Evolutionary conservation across 2,888 invertebrate species (phyloP).

Genomic region (Notodromas monacha): DNA sequence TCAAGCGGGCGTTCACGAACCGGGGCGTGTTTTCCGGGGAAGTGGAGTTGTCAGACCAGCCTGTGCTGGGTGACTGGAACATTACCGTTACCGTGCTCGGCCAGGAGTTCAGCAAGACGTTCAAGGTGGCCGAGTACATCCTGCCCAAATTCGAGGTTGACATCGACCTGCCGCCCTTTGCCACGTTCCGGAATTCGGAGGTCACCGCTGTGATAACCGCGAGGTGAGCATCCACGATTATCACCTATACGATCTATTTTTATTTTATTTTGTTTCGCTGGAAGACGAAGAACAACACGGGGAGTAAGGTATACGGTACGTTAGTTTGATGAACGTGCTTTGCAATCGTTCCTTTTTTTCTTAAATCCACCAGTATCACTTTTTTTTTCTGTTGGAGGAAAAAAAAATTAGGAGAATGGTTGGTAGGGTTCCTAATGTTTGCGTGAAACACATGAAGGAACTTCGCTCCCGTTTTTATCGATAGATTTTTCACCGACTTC

Average conservation of each 20-base stretch:
- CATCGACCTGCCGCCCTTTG: conserved; percentile 44
- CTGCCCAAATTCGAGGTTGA: conserved; percentile 70
- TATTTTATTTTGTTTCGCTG: conserved; percentile 6
- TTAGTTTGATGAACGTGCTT: too few species aligned
- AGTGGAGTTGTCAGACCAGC: conserved; percentile 39
- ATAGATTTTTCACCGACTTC: too few species aligned
- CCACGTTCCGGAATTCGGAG: conserved; percentile 41
- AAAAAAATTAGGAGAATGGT: too few species aligned
- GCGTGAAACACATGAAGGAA: too few species aligned
- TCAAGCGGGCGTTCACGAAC: conserved; percentile 28
- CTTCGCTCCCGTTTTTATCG: too few species aligned
- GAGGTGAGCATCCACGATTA: conserved; percentile 23
- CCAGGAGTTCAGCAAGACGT: conserved; percentile 30
- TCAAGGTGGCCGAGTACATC: conserved; percentile 63
- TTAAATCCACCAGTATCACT: too few species aligned
- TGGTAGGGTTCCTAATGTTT: too few species aligned
- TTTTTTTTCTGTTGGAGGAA: too few species aligned
- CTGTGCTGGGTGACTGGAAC: conserved; percentile 59
- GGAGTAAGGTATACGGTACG: too few species aligned
- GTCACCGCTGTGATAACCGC: conserved; percentile 45
- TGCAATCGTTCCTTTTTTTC: too few species aligned
- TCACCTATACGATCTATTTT: neutral
- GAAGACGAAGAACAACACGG: conserved; percentile 46
- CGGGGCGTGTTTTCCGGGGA: conserved; percentile 31
- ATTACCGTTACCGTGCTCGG: conserved; percentile 31